Evolutionary conservation across 23 tunicate species (phyloP), one percentile per base, ranked within the genome.

Genomic region (Clavelina lepadiformis): DNA sequence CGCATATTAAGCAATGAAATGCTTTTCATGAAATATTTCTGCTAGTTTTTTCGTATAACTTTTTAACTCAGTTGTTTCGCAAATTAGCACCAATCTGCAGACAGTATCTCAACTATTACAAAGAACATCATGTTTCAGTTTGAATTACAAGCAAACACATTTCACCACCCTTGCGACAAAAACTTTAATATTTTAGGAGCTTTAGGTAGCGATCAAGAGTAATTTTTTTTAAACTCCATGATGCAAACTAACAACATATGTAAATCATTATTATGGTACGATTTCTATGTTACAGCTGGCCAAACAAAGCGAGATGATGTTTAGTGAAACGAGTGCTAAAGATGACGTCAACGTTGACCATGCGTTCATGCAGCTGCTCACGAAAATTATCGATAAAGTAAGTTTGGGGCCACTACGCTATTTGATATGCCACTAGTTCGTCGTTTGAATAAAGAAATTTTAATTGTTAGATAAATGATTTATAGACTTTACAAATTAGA

Each of bases 321-420:
- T 82, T 36, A 59, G 65, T 38, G 91, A 82, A 36, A 74, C 81
- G 30, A 82, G 91, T 35, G 91, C 91, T 0, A 82, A 82, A 60
- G 78, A 74, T 1, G 58, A 66, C 45, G 37, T 73, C 23, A 73
- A 82, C 62, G 65, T 82, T 3, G 76, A 82, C 23, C 34, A 49
- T 11, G 76, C 68, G 3, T 82, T 82, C 36, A 35, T 53, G 68
- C 46, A 49, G 22, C 5, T 82, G 2, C 56, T 82, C 3, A 68
- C 59, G 6, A 22, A 46, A 47, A 68, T 82, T 2, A 81, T 82
- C 8, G 76, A 67, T 29, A 67, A 74, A 32, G 91, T 82, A 38
- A 80, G 65, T 8, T 23, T 11, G 49, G 15, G 15, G 49, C 15
- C 15, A n/a, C n/a, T n/a, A n/a, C n/a, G n/a, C n/a, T n/a, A n/a